A percentile compares a stretch with the other conserved stretches of the same genome.
Evolutionary conservation across 2,113 vertebrate genomes (phyloP).

Genomic region (Mixornis gularis): DNA sequence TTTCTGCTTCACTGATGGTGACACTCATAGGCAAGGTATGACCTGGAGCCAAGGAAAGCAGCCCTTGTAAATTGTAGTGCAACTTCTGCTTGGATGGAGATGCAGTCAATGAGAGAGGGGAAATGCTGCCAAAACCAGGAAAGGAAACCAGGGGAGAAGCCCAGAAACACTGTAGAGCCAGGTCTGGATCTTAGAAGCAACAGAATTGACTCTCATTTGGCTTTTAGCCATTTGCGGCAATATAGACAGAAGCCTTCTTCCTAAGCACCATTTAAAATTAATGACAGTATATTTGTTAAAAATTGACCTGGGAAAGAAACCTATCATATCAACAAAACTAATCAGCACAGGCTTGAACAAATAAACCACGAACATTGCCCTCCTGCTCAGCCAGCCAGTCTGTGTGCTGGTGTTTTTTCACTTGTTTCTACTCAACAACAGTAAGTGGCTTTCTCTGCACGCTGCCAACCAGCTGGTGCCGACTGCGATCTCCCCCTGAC

Average conservation of each 20-base stretch:
- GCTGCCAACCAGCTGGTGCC: neutral
- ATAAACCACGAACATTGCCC: neutral
- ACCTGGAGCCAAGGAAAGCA: neutral
- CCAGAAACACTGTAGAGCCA: neutral
- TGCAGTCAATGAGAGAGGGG: neutral
- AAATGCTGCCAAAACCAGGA: neutral
- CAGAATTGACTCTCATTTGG: neutral
- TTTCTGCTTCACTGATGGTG: neutral
- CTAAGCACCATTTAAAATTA: neutral
- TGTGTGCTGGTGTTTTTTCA: accelerated
- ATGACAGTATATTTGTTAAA: neutral
- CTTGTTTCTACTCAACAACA: neutral
- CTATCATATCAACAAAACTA: neutral
- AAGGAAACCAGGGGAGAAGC: neutral
- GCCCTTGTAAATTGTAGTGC: neutral
- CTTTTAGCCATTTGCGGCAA: neutral
- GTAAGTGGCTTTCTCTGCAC: neutral
- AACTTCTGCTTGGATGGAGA: neutral
- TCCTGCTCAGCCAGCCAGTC: neutral
- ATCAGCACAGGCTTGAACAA: neutral
- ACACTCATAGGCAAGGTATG: neutral
- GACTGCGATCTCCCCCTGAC: neutral
- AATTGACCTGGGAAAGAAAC: neutral
- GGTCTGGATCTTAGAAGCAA: neutral
- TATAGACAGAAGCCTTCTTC: neutral